Evolutionary conservation across 2,113 vertebrate genomes (phyloP).

Genomic region (Amphilophus citrinellus): DNA sequence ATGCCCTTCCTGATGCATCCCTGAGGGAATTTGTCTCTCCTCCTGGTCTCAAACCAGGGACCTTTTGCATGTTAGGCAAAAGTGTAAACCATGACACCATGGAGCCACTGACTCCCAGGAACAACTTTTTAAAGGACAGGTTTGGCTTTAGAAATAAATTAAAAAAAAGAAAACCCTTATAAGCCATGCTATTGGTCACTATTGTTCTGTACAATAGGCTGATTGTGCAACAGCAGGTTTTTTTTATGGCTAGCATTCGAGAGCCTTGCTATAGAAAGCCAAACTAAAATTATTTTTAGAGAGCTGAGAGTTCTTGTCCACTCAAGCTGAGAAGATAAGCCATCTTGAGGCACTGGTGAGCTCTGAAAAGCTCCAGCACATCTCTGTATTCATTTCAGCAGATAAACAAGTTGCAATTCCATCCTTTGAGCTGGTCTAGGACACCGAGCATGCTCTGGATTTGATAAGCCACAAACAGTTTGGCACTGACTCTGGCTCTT

Average conservation of each 20-base stretch:
- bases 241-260: not conserved
- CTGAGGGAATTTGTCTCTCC: not conserved
- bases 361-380: constrained; percentile 20
- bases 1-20: not conserved
- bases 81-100: not conserved
- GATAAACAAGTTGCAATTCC: constrained; percentile 24
- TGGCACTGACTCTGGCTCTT: constrained; percentile 29
- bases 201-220: not conserved
- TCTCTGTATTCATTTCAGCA: constrained; percentile 57
- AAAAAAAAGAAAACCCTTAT: not conserved
- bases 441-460: constrained; percentile 49
- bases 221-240: too few relatives aligned
- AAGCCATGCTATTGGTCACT: not conserved
- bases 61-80: not conserved
- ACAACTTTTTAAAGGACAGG: not conserved
- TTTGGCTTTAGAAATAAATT: too few relatives aligned
- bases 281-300: not conserved
- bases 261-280: not conserved
- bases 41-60: not conserved
- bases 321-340: constrained; percentile 68
- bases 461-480: constrained; percentile 52
- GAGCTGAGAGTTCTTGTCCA: constrained; percentile 42
- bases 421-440: constrained; percentile 43
- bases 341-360: constrained; percentile 41
- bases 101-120: not conserved